Base-by-base conservation (phyloP, 2,888 invertebrate species). In the Nemapogon koenigi region DNA sequence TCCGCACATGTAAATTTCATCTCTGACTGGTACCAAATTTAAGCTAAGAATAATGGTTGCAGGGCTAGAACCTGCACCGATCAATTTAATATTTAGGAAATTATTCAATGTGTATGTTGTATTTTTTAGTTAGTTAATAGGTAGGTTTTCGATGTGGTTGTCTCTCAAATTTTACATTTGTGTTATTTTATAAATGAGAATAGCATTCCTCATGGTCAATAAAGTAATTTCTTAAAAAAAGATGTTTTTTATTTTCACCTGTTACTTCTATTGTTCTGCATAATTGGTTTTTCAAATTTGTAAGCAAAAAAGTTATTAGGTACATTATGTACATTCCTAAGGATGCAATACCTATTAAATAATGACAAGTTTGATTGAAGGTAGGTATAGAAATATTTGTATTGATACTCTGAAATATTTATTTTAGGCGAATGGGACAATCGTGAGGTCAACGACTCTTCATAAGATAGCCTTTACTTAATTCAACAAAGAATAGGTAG, bases 191-290 rank as follows among this genome's bases (percentile, higher is more conserved):
- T 79, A 72, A 75, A 76, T 75, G 76, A 75, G 78, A 76, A 73
- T 78, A 78, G 78, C 79, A 80, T 80, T 80, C 79, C 80, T 79
- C 76, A 73, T 78, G 78, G 79, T 79, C 79, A 79, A 78, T 78
- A 79, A 79, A 76, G 75, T 78, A 79, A 78, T 79, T 80, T 80
- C 79, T 68, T 78, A 79, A 76, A 70, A 61, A 41, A 52, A 55
- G 57, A 53, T 61, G 59, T 62, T 64, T 61, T 65, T 47, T 44
- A 42, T 33, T 17, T 60, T 49, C 51, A 50, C 57, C 55, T 42
- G 52, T 48, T 47, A 49, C 14, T n/a, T n/a, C n/a, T n/a, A n/a
- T n/a, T n/a, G n/a, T n/a, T n/a, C n/a, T n/a, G n/a, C n/a, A n/a
- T n/a, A n/a, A n/a, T n/a, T n/a, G n/a, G n/a, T n/a, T n/a, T n/a